Conservation (phyloP, 1,140 invertebrate genomes). For the Anagrus nilaparvatae region DNA sequence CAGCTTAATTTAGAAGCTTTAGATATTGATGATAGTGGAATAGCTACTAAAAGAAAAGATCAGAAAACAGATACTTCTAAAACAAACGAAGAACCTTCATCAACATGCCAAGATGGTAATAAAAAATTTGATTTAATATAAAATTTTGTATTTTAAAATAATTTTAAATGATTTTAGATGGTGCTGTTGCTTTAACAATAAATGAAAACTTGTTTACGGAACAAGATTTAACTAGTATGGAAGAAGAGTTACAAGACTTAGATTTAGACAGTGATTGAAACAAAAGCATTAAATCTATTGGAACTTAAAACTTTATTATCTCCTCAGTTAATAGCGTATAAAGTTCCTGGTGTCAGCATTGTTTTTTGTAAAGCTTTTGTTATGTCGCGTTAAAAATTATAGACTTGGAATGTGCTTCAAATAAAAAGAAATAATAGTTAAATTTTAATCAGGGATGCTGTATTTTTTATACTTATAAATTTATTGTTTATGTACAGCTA, state of each 20-base stretch:
- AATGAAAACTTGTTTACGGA: constrained; percentile 93
- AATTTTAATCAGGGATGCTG: no score
- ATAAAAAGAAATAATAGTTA: no score
- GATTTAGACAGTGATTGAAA: no score
- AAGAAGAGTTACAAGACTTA: constrained; percentile 72
- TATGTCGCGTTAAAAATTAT: no score
- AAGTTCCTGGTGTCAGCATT: no score
- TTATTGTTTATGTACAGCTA: no score
- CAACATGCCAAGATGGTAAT: constrained; percentile 1
- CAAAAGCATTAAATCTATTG: no score
- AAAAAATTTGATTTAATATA: background rate
- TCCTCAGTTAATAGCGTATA: no score
- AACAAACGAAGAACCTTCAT: constrained; percentile 23
- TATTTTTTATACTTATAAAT: no score
- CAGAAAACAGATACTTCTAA: constrained; percentile 27
- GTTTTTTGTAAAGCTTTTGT: no score
- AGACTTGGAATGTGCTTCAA: no score
- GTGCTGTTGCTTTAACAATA: constrained; percentile 60
- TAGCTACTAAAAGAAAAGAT: constrained; percentile 37
- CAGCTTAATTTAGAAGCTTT: constrained; percentile 57
- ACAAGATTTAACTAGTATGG: constrained; percentile 71
- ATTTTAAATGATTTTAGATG: constrained; percentile 23
- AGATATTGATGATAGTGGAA: constrained; percentile 52
- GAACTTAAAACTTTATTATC: no score
- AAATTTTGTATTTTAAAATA: constrained; percentile 6